These are phyloP conservation scores for Ceriagrion tenellum DNA, from an alignment of 2,888 invertebrate genomes.

Conservation along the genomic window DNA sequence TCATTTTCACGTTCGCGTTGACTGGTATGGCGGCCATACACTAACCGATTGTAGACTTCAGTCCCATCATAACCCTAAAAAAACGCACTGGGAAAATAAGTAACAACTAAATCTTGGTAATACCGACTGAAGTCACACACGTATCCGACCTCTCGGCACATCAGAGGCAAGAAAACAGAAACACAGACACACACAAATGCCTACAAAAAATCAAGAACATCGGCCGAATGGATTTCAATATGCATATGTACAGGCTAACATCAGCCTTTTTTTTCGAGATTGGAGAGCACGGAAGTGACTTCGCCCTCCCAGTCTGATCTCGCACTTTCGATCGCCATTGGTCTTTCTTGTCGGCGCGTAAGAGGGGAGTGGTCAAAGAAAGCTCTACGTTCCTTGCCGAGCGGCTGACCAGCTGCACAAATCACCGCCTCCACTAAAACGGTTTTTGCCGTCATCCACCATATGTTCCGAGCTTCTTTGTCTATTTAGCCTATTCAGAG, in stretches of 20 bases:
- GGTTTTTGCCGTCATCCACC: background rate
- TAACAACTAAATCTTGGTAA: no score
- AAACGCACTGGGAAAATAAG: no score
- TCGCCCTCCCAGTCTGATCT: background rate
- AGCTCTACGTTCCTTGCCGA: background rate
- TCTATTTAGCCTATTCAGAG: background rate
- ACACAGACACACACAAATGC: background rate
- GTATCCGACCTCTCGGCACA: background rate
- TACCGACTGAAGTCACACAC: no score
- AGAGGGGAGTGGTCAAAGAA: constrained; percentile 10
- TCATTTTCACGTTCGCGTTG: no score
- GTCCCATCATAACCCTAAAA: no score
- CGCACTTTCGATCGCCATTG: background rate
- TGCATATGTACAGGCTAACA: background rate
- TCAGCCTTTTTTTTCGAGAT: background rate
- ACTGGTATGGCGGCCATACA: no score
- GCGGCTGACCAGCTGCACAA: background rate
- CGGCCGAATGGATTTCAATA: background rate
- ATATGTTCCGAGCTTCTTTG: background rate
- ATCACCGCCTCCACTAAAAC: background rate
- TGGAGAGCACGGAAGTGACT: background rate
- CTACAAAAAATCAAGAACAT: background rate
- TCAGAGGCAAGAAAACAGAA: background rate
- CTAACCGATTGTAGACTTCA: no score
- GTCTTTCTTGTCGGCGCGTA: background rate